Conservation (phyloP, 2,113 vertebrate genomes). For the Paedocypris sp. region DNA sequence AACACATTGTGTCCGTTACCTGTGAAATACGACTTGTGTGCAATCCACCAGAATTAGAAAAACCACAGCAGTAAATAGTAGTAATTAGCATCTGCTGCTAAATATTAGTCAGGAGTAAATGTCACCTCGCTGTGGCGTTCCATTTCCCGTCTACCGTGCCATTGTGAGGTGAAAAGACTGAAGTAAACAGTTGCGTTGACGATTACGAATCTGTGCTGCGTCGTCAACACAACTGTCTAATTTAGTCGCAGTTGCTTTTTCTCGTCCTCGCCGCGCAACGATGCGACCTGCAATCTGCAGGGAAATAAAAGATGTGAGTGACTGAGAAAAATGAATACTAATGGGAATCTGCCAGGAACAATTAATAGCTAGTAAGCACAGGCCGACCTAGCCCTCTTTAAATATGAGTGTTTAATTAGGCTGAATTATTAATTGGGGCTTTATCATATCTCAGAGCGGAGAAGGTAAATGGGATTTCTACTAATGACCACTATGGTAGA, state of each 20-base stretch:
- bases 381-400: slow-evolving; percentile 41
- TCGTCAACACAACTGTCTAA: slow-evolving; percentile 14
- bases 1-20: too few species aligned
- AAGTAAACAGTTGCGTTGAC: neutral
- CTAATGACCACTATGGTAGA: slow-evolving; percentile 38
- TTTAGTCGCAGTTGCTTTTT: slow-evolving; percentile 16
- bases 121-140: slow-evolving; percentile 15
- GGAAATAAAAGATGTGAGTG: slow-evolving; percentile 15
- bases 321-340: slow-evolving; percentile 30
- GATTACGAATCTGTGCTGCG: neutral
- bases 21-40: slow-evolving; percentile 15
- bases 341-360: slow-evolving; percentile 25
- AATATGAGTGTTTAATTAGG: slow-evolving; percentile 66
- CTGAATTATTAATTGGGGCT: slow-evolving; percentile 56
- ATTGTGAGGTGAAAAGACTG: slow-evolving; percentile 10
- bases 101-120: slow-evolving; percentile 19
- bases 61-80: neutral
- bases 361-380: slow-evolving; percentile 29
- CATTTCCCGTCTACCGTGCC: neutral
- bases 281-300: neutral
- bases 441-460: slow-evolving; percentile 45
- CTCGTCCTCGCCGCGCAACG: neutral
- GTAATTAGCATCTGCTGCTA: slow-evolving; percentile 16
- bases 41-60: slow-evolving; percentile 18
- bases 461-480: slow-evolving; percentile 56